Evolutionary conservation across 2,888 invertebrate genomes (phyloP), one percentile per base, ranked within the genome.

Genomic region (Muscina levida): DNA sequence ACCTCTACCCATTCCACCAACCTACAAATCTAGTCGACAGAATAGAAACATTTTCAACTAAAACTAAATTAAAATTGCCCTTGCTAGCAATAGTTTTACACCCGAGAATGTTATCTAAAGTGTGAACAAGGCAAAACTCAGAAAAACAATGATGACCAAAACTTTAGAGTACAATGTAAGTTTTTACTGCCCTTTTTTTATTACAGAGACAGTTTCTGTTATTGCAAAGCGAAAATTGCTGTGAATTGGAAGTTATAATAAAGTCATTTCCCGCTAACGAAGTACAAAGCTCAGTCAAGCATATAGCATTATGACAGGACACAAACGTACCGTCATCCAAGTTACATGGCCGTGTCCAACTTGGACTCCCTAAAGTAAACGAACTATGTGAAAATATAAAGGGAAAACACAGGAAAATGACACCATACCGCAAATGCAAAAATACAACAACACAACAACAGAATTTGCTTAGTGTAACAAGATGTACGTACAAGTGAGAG

Each of bases 221-320:
- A 31, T 57, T n/a, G n/a, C n/a, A n/a, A 31, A 57, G 15, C 31
- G 57, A 57, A 57, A 57, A 26, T 56, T 56, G n/a, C n/a, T n/a
- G 48, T 48, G 22, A 48, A 48, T 48, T 48, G n/a, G 48, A 79
- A 77, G 74, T 83, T 83, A 82, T 72, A n/a, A n/a, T n/a, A 72
- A 79, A 82, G 80, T 79, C 76, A 79, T 77, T 82, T 82, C 73
- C 77, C 68, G 67, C 67, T 76, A 71, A 48, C 79, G 56, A 59
- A 73, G 65, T 46, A 56, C 70, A 71, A 53, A 39, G 71, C 59
- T 72, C 79, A 83, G 59, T 77, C 75, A 82, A 77, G 72, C 83
- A 79, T 79, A n/a, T n/a, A 62, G 71, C 71, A 74, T 72, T 70
- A 51, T 53, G 67, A 70, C 70, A 70, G 53, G 42, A 24, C 44